phyloP scores from a whole-genome alignment of 2,888 invertebrate genomes.

The Acrobasis consociella region DNA sequence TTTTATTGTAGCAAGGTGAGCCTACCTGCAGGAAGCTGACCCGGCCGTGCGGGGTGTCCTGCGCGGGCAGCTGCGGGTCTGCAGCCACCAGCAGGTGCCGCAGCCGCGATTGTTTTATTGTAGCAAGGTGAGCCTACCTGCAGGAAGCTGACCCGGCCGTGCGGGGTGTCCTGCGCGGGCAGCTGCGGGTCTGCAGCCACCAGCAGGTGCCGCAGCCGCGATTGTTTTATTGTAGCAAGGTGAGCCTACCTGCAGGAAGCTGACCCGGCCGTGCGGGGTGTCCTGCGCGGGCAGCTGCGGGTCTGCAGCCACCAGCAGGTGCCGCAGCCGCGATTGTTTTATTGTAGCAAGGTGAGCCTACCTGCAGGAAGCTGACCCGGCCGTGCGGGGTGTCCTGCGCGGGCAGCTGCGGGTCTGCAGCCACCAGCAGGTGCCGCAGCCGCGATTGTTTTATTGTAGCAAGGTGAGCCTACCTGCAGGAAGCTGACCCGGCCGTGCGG shows the following conservation, averaged over 20 bases:
- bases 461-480: constrained; percentile 77
- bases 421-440: constrained; percentile 90
- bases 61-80: constrained; percentile 89
- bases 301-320: constrained; percentile 94
- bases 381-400: constrained; percentile 88
- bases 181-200: constrained; percentile 93
- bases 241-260: constrained; percentile 84
- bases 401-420: constrained; percentile 90
- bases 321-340: constrained; percentile 72
- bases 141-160: constrained; percentile 89
- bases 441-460: too few relatives aligned
- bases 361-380: constrained; percentile 87
- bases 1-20: too few relatives aligned
- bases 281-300: constrained; percentile 86
- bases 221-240: too few relatives aligned
- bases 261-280: constrained; percentile 89
- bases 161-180: constrained; percentile 85
- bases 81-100: constrained; percentile 92
- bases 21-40: constrained; percentile 87
- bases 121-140: constrained; percentile 72
- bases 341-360: too few relatives aligned
- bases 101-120: too few relatives aligned
- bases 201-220: constrained; percentile 86
- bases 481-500: constrained; percentile 90
- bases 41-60: constrained; percentile 88